phyloP scores from a whole-genome alignment of 2,888 invertebrate genomes.

The Byasa hedistus region DNA sequence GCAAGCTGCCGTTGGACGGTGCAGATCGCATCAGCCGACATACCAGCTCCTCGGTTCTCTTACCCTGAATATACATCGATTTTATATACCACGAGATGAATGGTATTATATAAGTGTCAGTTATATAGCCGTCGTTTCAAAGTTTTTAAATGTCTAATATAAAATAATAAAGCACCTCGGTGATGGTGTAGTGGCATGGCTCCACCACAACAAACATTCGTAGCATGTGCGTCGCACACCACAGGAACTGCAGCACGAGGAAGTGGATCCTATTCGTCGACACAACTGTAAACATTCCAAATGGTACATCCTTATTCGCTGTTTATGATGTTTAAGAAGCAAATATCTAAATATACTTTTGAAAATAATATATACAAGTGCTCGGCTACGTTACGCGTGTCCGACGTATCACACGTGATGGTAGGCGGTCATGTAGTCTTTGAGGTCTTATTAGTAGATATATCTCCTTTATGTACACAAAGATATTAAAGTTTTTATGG shows the following conservation, averaged over 20 bases:
- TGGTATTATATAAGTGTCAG: no score
- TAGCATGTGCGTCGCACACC: conserved; percentile 78
- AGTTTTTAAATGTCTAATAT: no score
- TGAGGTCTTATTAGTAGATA: no score
- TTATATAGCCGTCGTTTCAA: no score
- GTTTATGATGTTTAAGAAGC: not conserved
- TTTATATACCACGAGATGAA: no score
- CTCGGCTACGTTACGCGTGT: no score
- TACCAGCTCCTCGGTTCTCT: conserved; percentile 64
- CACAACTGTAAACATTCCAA: conserved; percentile 53
- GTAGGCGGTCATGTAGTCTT: no score
- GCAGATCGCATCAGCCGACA: conserved; percentile 66
- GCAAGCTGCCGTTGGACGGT: conserved; percentile 67
- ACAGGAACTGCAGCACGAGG: conserved; percentile 76
- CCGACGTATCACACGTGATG: no score
- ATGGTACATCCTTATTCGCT: not conserved
- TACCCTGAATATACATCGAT: conserved; percentile 48
- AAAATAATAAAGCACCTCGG: conserved; percentile 57
- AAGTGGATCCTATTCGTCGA: conserved; percentile 69
- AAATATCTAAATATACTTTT: no score
- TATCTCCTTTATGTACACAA: no score
- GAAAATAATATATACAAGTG: no score
- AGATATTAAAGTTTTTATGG: no score
- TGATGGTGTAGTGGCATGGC: conserved; percentile 78
- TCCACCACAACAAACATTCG: conserved; percentile 80